These are phyloP conservation scores for Callaeas wilsoni DNA, from an alignment of 2,113 vertebrate genomes.

Conservation along the genomic window DNA sequence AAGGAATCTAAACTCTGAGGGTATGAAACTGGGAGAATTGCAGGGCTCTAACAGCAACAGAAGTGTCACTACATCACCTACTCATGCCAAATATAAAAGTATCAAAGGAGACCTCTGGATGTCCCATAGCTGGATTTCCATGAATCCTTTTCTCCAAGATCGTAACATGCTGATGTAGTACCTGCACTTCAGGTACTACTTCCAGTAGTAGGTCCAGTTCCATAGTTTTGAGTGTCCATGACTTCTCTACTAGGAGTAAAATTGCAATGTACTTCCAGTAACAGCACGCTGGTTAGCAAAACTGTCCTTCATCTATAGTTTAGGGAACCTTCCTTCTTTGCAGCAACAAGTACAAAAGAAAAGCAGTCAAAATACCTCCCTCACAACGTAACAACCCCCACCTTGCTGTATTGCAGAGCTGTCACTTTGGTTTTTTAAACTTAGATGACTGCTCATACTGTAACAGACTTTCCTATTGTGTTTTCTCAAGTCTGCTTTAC, in stretches of 20 bases:
- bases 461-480: background rate
- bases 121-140: background rate
- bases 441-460: background rate
- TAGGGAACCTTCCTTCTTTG: background rate
- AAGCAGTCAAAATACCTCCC: background rate
- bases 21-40: background rate
- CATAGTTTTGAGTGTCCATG: rapidly evolving
- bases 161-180: background rate
- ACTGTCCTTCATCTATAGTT: background rate
- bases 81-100: rapidly evolving
- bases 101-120: background rate
- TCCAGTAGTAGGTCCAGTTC: background rate
- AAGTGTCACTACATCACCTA: background rate
- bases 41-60: background rate
- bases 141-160: background rate
- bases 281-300: background rate
- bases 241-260: background rate
- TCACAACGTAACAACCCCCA: background rate
- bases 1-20: background rate
- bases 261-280: background rate
- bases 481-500: background rate
- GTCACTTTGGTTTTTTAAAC: background rate
- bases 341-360: background rate
- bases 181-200: background rate
- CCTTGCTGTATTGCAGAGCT: background rate